These are phyloP conservation scores for Trachymyrmex cornetzi DNA, from an alignment of 1,140 invertebrate genomes.

Conservation along the genomic window DNA sequence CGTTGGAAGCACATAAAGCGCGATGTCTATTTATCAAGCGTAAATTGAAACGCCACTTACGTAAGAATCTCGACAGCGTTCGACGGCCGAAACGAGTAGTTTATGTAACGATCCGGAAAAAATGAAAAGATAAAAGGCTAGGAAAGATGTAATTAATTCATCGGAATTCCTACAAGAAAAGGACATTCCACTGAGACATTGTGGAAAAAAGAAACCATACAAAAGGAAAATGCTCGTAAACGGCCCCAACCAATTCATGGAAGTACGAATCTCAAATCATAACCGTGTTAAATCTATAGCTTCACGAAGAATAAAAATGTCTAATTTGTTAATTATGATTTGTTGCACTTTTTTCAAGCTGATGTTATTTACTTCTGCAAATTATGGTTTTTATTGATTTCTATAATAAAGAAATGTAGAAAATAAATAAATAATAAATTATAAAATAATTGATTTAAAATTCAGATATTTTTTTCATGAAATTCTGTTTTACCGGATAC, in stretches of 20 bases:
- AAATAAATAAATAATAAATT: neutral
- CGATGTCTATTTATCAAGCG: constrained; percentile 1
- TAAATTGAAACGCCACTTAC: constrained; percentile 22
- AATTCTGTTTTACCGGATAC: neutral
- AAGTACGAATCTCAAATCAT: neutral
- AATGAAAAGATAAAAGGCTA: neutral
- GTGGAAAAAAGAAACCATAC: neutral
- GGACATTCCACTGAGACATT: neutral
- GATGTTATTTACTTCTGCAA: neutral
- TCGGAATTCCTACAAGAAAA: too few relatives aligned
- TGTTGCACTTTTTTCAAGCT: neutral
- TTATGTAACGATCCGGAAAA: constrained; percentile 32
- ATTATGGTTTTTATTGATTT: neutral
- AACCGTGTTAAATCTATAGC: neutral
- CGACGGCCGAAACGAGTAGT: neutral
- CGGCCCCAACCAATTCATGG: neutral
- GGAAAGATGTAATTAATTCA: constrained; percentile 31
- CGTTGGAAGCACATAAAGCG: neutral
- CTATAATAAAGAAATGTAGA: neutral
- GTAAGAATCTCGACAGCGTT: neutral
- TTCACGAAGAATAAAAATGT: neutral
- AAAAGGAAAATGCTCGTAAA: neutral
- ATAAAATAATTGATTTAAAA: neutral
- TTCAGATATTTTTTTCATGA: neutral
- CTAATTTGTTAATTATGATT: neutral